Conservation (phyloP, 2,888 invertebrate species). For the Pollenia labialis region DNA sequence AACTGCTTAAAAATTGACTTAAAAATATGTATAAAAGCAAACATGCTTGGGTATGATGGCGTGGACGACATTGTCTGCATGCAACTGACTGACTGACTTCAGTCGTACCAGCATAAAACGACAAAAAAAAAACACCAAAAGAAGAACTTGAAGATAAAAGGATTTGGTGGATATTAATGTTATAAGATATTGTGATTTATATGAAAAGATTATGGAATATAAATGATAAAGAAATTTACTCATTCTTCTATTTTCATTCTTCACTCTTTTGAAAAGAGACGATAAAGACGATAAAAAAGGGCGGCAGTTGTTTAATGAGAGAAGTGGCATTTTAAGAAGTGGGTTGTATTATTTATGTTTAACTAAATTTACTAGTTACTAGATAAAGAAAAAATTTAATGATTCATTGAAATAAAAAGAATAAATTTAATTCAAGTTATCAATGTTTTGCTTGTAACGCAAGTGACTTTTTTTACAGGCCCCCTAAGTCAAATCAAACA, state of each 20-base stretch:
- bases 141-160: slow-evolving; percentile 49
- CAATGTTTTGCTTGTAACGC: too few relatives aligned
- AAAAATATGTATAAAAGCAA: slow-evolving; percentile 13
- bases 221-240: slow-evolving; percentile 59
- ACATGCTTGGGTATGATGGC: slow-evolving; percentile 18
- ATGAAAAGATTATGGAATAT: slow-evolving; percentile 61
- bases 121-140: slow-evolving; percentile 18
- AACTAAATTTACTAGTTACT: too few relatives aligned
- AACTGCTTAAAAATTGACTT: slow-evolving; percentile 62
- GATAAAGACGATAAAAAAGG: slow-evolving; percentile 12
- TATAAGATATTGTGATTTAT: slow-evolving; percentile 66
- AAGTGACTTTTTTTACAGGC: too few relatives aligned
- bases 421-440: too few relatives aligned
- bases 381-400: not conserved
- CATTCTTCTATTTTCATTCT: slow-evolving; percentile 22
- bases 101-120: slow-evolving; percentile 38
- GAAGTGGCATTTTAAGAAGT: slow-evolving; percentile 1
- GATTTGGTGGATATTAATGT: slow-evolving; percentile 67
- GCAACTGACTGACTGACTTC: slow-evolving; percentile 37
- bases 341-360: not conserved
- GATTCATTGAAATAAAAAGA: not conserved
- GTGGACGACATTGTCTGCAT: slow-evolving; percentile 33
- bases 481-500: too few relatives aligned
- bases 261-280: slow-evolving; percentile 7
- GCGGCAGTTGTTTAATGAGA: not conserved